These are phyloP conservation scores for Dendrolimus kikuchii DNA, from an alignment of 1,140 invertebrate genomes.

Conservation along the genomic window DNA sequence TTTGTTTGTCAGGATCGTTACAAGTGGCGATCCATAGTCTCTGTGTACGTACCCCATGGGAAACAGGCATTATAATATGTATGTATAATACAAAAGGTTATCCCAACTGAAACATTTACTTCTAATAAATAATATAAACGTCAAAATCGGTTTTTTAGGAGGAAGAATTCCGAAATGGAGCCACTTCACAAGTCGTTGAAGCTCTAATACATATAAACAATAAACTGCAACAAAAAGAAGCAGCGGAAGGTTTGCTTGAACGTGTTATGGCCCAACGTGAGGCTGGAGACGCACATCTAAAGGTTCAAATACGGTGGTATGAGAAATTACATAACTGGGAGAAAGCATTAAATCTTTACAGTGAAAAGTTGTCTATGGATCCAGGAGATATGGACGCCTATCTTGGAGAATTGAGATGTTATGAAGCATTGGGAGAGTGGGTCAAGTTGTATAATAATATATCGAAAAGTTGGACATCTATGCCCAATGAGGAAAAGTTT, in stretches of 20 bases:
- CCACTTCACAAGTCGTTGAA: conserved; percentile 88
- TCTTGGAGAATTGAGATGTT: conserved; percentile 95
- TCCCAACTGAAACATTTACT: not conserved
- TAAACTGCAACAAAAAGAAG: conserved; percentile 98
- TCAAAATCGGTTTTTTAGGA: conserved; percentile 72
- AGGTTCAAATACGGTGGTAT: conserved; percentile 97
- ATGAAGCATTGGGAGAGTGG: conserved; percentile 99
- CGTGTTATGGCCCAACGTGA: conserved; percentile 90
- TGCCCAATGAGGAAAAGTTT: conserved; percentile 80
- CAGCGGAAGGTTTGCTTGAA: conserved; percentile 92
- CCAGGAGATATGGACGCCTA: conserved; percentile 84
- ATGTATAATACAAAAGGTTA: no score
- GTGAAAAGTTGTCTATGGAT: conserved; percentile 77
- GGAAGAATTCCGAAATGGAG: conserved; percentile 87
- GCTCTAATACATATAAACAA: conserved; percentile 98
- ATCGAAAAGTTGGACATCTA: conserved; percentile 82
- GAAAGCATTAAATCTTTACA: conserved; percentile 92
- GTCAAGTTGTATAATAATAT: conserved; percentile 84
- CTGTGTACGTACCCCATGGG: no score
- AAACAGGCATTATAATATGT: no score
- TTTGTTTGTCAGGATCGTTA: no score
- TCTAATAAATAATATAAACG: not conserved
- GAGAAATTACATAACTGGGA: conserved; percentile 99
- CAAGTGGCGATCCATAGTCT: no score
- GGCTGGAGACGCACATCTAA: conserved; percentile 73